Conservation (phyloP, 2,888 invertebrate species). For the Volucella zonaria region DNA sequence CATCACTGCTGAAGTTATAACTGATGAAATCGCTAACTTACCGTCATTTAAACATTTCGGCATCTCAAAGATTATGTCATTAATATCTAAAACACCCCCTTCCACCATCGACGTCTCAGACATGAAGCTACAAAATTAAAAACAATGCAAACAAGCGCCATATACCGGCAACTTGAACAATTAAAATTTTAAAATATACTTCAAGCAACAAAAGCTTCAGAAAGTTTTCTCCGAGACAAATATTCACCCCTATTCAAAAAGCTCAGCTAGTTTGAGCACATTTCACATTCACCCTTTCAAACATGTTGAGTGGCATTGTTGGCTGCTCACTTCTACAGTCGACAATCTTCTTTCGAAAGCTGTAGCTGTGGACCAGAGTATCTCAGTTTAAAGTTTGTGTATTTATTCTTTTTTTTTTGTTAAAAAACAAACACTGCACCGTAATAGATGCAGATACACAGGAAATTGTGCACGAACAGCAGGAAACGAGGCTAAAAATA, state of each 20-base stretch:
- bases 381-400: too few relatives aligned
- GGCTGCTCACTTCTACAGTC: slow-evolving; percentile 4
- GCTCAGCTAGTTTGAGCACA: slow-evolving; percentile 11
- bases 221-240: background rate
- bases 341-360: slow-evolving; percentile 13
- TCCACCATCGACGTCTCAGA: too few relatives aligned
- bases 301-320: slow-evolving; percentile 50
- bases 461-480: background rate
- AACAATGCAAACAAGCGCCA: slow-evolving; percentile 44
- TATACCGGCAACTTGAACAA: slow-evolving; percentile 49
- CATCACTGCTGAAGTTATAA: too few relatives aligned
- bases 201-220: background rate
- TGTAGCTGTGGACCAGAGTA: background rate
- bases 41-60: too few relatives aligned
- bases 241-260: background rate
- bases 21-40: too few relatives aligned
- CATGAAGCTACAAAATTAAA: background rate
- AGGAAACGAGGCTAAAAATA: slow-evolving; percentile 46
- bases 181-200: slow-evolving; percentile 31
- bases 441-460: background rate
- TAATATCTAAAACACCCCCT: too few relatives aligned
- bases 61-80: too few relatives aligned
- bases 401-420: background rate
- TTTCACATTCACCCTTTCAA: slow-evolving; percentile 39
- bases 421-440: background rate